phyloP scores from a whole-genome alignment of 2,113 vertebrate genomes.

The Megaceryle maxima region DNA sequence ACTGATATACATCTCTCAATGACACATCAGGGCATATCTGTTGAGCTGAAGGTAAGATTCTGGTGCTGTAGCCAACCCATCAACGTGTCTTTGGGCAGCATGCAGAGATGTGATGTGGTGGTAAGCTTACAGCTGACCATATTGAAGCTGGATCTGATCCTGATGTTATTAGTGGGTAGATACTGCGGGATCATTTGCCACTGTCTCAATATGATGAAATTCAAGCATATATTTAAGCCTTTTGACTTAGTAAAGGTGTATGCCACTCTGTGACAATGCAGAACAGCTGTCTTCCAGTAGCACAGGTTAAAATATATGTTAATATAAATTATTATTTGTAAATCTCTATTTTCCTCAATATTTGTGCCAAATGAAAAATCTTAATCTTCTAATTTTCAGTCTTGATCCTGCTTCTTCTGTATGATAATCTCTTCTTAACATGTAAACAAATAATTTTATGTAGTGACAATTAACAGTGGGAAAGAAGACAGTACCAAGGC shows the following conservation, averaged over 20 bases:
- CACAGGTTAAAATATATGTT: background rate
- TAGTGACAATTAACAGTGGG: background rate
- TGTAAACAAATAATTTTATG: background rate
- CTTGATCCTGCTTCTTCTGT: background rate
- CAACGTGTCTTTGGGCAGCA: background rate
- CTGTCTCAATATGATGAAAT: background rate
- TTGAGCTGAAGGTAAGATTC: constrained; percentile 19
- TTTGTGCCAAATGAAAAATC: background rate
- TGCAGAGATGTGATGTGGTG: background rate
- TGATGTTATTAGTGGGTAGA: background rate
- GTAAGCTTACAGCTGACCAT: background rate
- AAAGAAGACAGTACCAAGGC: background rate
- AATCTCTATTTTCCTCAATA: background rate
- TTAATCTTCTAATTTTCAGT: background rate
- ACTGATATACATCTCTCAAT: background rate
- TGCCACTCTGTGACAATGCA: background rate
- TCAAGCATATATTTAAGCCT: background rate
- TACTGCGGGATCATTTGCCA: background rate
- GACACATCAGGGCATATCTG: constrained; percentile 20
- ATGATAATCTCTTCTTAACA: background rate
- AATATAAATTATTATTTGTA: background rate
- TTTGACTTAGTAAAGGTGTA: background rate
- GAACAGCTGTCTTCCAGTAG: background rate
- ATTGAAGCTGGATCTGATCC: background rate
- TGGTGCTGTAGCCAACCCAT: background rate